phyloP scores from a whole-genome alignment of 1,140 invertebrate genomes.

The Mamestra configurata region DNA sequence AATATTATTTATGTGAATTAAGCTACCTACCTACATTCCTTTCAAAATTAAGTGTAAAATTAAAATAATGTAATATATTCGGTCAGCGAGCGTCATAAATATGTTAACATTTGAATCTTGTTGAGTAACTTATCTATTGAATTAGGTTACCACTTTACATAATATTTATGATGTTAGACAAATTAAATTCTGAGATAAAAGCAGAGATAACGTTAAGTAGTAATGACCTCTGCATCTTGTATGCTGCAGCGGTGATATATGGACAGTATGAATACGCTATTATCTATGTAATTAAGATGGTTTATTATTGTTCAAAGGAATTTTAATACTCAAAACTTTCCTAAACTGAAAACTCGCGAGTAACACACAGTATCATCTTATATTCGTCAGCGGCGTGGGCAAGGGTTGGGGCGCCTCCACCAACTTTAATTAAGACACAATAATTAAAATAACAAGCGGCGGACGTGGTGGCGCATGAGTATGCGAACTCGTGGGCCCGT shows the following conservation, averaged over 20 bases:
- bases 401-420: slow-evolving; percentile 37
- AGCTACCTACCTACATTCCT: neutral
- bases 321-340: neutral
- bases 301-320: neutral
- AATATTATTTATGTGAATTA: slow-evolving; percentile 2
- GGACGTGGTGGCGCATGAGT: slow-evolving; percentile 73
- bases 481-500: slow-evolving; percentile 74
- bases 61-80: slow-evolving; percentile 25
- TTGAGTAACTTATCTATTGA: slow-evolving; percentile 41
- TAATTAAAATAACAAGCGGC: slow-evolving; percentile 84
- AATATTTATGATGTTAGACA: slow-evolving; percentile 34
- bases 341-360: neutral
- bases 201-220: slow-evolving; percentile 14
- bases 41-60: slow-evolving; percentile 14
- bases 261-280: neutral
- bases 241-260: neutral
- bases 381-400: slow-evolving; percentile 48
- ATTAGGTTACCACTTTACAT: slow-evolving; percentile 39
- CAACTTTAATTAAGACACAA: slow-evolving; percentile 82
- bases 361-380: slow-evolving; percentile 26
- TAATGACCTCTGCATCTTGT: slow-evolving; percentile 12
- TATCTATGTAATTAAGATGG: neutral
- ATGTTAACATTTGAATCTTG: slow-evolving; percentile 18
- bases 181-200: slow-evolving; percentile 18
- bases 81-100: slow-evolving; percentile 14